A percentile compares a stretch with the other conserved stretches of the same genome.
Evolutionary conservation across 2,797 vertebrate species (phyloP).

Genomic region (Manis crassicaudata): DNA sequence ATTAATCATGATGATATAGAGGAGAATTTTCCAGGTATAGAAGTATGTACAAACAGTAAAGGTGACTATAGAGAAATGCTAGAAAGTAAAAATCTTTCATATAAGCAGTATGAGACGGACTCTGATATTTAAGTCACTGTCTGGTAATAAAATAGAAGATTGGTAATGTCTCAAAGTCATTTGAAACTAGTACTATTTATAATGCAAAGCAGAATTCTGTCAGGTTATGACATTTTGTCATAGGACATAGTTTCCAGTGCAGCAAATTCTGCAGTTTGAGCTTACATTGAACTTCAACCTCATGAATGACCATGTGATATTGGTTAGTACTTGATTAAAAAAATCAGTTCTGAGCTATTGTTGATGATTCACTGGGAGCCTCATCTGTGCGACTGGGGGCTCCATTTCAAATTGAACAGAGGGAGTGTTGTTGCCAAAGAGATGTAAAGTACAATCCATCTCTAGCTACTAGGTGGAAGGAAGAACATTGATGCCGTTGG

Average conservation of each 20-base stretch:
- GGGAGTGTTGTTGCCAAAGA: not conserved
- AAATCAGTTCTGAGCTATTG: not conserved
- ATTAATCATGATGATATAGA: not conserved
- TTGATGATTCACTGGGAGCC: not conserved
- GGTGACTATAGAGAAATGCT: not conserved
- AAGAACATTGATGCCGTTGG: not conserved
- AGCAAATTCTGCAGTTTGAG: slow-evolving; percentile 10
- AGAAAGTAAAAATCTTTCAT: slow-evolving; percentile 11
- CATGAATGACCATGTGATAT: not conserved
- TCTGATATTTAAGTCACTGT: not conserved
- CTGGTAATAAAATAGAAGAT: not conserved
- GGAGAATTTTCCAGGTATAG: slow-evolving; percentile 18
- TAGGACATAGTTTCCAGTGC: not conserved
- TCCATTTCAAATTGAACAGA: not conserved
- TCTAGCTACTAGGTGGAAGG: not conserved
- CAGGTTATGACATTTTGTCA: not conserved
- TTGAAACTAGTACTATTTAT: not conserved
- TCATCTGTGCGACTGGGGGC: not conserved
- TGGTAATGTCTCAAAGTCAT: not conserved
- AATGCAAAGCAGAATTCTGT: not conserved
- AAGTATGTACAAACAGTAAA: not conserved
- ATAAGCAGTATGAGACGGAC: slow-evolving; percentile 13
- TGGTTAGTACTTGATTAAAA: not conserved
- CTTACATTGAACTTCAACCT: not conserved
- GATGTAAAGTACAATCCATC: not conserved